These are phyloP conservation scores for Cinara cedri DNA, from an alignment of 2,888 invertebrate genomes.

Conservation along the genomic window DNA sequence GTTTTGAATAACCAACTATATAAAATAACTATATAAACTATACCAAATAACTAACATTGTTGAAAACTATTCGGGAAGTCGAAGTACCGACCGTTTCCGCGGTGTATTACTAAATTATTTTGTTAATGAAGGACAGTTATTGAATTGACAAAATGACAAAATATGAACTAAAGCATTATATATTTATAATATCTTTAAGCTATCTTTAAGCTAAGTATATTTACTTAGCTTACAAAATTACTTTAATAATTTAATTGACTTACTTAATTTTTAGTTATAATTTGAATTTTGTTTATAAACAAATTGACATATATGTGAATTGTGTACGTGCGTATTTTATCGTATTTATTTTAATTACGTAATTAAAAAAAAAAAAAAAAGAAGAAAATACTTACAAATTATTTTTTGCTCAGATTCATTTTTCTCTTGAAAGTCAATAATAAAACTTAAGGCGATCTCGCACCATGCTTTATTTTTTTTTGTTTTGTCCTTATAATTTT, in stretches of 20 bases:
- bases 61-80: conserved; percentile 4
- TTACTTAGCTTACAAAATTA: too few relatives aligned
- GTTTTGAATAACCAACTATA: conserved; percentile 59
- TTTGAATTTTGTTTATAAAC: conserved; percentile 3
- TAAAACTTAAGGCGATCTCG: conserved; percentile 36
- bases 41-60: too few relatives aligned
- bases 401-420: conserved; percentile 31
- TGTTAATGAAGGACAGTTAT: conserved; percentile 27
- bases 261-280: too few relatives aligned
- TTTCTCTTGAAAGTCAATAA: conserved; percentile 24
- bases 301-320: conserved; percentile 9
- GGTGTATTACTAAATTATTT: conserved; percentile 37
- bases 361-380: conserved; percentile 31
- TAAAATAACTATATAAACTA: too few relatives aligned
- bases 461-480: conserved; percentile 41
- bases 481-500: conserved; percentile 46
- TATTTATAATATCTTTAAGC: too few relatives aligned
- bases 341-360: conserved; percentile 7
- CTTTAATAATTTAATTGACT: too few relatives aligned
- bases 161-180: conserved; percentile 11
- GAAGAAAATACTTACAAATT: conserved; percentile 29
- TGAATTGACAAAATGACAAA: conserved; percentile 17
- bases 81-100: conserved; percentile 7
- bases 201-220: too few relatives aligned
- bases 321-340: background rate